Base-by-base conservation (phyloP, 2,888 invertebrate species). In the Chaetogeoica ovagalla region DNA sequence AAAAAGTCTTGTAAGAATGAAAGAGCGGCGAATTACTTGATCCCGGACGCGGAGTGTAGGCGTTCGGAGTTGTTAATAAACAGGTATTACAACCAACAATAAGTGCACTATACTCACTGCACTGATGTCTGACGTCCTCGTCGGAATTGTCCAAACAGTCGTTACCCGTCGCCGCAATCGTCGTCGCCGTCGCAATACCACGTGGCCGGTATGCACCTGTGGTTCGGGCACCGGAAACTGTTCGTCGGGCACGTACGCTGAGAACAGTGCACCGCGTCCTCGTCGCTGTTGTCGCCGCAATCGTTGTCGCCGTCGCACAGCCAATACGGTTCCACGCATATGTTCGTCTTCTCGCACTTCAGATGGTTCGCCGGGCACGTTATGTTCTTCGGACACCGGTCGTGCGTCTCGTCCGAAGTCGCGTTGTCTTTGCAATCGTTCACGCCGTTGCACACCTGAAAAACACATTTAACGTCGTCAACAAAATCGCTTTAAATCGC, bases 111-210 rank as follows among this genome's bases (percentile, higher is more conserved):
- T 60, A 88, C 89, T 87, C 85, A 89, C 91, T 94, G 88, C 96
- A 96, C 85, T 96, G 95, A 86, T 96, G 96, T 82, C 95, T 87
- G 79, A 90, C 91, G 85, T 96, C 96, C 87, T 97, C 97, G 85
- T 97, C 97, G 68, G 95, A 95, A 86, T 93, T 93, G 86, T 97
- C 97, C 84, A 96, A 88, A 84, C 97, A 98, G 87, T 97, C 97
- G 86, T 97, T 96, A 93, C 1, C 92, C 92, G 85, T 95, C 96
- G 0, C 94, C 93, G 85, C 96, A 96, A 85, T 96, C 96, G 84
- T 96, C 94, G 85, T 96, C 96, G 0, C 97, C 98, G 86, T 98
- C 97, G 86, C 98, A 99, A 85, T 98, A 94, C 95, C 96, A 96
- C 1, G 96, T 96, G 19, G 95, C 95, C 2, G 97, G 97, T 82